A percentile compares a stretch with the other conserved stretches of the same genome.
Evolutionary conservation across 1,140 invertebrate genomes (phyloP).

Genomic region (Cyclina sinensis): DNA sequence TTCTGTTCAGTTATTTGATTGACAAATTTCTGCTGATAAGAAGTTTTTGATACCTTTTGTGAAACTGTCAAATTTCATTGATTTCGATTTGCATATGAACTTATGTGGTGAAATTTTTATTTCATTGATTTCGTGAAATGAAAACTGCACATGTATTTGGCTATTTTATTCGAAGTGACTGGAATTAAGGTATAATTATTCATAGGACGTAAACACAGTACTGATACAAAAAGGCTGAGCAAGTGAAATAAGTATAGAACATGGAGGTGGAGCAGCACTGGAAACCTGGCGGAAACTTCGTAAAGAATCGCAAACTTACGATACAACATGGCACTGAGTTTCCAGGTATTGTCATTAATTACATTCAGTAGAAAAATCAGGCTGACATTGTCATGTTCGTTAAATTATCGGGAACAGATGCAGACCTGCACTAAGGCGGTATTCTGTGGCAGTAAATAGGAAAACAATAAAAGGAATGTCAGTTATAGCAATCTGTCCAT

Average conservation of each 20-base stretch:
- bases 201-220: no score
- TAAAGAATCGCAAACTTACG: constrained; percentile 10
- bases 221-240: no score
- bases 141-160: no score
- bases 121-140: no score
- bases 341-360: not conserved
- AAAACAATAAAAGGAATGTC: not conserved
- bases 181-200: no score
- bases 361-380: not conserved
- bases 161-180: no score
- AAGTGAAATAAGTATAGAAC: not conserved
- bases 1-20: not conserved
- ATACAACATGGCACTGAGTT: constrained; percentile 2
- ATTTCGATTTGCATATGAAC: no score
- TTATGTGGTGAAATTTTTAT: no score
- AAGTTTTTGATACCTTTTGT: not conserved
- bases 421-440: not conserved
- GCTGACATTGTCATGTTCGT: not conserved
- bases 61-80: no score
- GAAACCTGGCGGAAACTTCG: constrained; percentile 36
- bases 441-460: not conserved
- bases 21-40: not conserved
- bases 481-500: not conserved
- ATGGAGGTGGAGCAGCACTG: not conserved
- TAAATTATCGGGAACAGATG: constrained; percentile 11